Evolutionary conservation across 2,113 vertebrate species (phyloP).

Genomic region (Diglossa brunneiventris): DNA sequence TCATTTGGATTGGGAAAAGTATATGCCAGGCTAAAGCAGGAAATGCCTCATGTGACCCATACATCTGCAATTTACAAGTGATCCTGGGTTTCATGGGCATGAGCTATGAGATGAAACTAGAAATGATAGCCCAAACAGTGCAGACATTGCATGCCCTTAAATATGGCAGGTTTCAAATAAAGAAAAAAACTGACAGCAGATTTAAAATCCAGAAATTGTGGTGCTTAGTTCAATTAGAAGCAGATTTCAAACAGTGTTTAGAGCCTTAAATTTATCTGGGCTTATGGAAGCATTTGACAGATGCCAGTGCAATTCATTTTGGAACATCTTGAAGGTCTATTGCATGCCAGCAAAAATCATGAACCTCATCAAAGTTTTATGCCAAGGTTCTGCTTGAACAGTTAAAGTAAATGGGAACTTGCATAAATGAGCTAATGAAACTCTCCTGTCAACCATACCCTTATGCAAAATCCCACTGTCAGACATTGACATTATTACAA

Average conservation of each 20-base stretch:
- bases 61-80: background rate
- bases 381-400: slow-evolving; percentile 38
- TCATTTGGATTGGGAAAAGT: background rate
- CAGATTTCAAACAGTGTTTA: background rate
- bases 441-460: background rate
- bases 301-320: slow-evolving; percentile 14
- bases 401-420: slow-evolving; percentile 17
- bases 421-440: slow-evolving; percentile 22
- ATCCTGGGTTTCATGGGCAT: background rate
- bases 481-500: background rate
- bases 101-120: background rate
- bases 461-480: background rate
- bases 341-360: slow-evolving; percentile 44
- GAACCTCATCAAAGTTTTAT: slow-evolving; percentile 34
- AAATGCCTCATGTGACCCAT: background rate
- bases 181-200: background rate
- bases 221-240: background rate
- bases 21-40: background rate
- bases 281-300: slow-evolving; percentile 33
- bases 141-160: background rate
- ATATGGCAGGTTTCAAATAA: background rate
- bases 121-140: background rate
- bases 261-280: slow-evolving; percentile 16
- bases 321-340: slow-evolving; percentile 34
- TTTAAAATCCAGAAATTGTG: slow-evolving; percentile 7